A percentile compares a stretch with the other conserved stretches of the same genome.
These are phyloP conservation scores for Lycocerus yunnanus DNA, from an alignment of 2,888 invertebrate species.

Conservation along the genomic window DNA sequence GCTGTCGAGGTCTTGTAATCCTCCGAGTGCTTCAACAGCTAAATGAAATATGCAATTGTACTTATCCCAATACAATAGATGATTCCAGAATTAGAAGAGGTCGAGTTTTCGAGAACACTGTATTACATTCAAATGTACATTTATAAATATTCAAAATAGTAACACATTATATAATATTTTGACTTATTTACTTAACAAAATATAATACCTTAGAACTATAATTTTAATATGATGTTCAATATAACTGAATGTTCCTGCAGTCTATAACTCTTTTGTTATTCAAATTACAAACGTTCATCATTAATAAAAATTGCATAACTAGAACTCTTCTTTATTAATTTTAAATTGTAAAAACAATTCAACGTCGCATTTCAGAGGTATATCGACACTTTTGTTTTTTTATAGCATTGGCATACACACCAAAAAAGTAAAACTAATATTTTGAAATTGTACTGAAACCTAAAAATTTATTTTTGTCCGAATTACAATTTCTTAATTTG, in stretches of 20 bases:
- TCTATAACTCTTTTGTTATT: too few relatives aligned
- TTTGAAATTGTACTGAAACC: too few relatives aligned
- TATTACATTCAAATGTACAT: conserved; percentile 34
- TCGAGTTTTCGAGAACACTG: conserved; percentile 27
- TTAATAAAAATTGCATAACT: too few relatives aligned
- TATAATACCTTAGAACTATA: too few relatives aligned
- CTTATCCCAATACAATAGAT: conserved; percentile 43
- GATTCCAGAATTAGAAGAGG: conserved; percentile 36
- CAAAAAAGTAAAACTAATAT: too few relatives aligned
- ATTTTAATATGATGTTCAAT: too few relatives aligned
- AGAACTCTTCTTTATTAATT: too few relatives aligned
- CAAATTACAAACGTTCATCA: too few relatives aligned
- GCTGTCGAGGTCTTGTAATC: conserved; percentile 45
- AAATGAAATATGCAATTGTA: conserved; percentile 50
- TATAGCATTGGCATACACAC: neutral
- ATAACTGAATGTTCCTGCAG: too few relatives aligned
- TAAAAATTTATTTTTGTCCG: too few relatives aligned
- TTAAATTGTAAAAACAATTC: neutral
- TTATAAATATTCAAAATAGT: conserved; percentile 7
- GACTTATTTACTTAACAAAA: neutral
- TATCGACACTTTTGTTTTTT: neutral
- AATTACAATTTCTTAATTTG: neutral
- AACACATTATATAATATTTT: neutral
- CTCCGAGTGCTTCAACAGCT: conserved; percentile 44
- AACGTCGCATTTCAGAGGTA: neutral